Evolutionary conservation across 2,113 vertebrate genomes (phyloP).

Genomic region (Halcyon malimbica): DNA sequence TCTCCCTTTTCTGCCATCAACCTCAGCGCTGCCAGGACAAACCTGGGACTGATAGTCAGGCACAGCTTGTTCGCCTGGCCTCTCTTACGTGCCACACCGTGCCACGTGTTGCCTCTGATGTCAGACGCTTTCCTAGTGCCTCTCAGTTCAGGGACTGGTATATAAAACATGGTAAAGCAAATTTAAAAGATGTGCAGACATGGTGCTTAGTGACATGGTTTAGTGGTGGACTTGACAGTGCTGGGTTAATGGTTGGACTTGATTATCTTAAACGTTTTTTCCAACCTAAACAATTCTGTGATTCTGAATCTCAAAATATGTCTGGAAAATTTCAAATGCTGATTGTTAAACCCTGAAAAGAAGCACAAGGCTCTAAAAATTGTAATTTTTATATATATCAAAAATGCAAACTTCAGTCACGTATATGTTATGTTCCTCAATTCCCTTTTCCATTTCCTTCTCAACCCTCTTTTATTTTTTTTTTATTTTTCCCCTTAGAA

Average conservation of each 20-base stretch:
- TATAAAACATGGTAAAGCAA: background rate
- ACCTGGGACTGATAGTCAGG: background rate
- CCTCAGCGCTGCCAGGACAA: background rate
- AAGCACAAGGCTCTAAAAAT: background rate
- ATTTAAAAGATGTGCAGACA: background rate
- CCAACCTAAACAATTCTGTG: too few species aligned
- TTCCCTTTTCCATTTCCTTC: background rate
- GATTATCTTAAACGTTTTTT: too few species aligned
- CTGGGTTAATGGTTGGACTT: too few species aligned
- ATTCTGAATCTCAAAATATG: background rate
- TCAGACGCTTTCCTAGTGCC: background rate
- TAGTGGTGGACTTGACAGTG: background rate
- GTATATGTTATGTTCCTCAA: background rate
- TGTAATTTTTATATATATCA: background rate
- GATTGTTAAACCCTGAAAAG: background rate
- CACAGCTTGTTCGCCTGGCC: background rate
- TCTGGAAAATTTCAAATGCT: background rate
- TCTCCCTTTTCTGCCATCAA: background rate
- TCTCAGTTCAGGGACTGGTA: background rate
- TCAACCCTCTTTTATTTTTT: too few species aligned
- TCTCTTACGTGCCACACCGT: background rate
- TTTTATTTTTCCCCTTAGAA: background rate
- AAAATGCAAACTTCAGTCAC: background rate
- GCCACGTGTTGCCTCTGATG: rapidly evolving
- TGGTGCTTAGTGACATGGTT: background rate